Evolutionary conservation across 2,888 invertebrate genomes (phyloP), one percentile per base, ranked within the genome.

Genomic region (Ophioninae sp.): DNA sequence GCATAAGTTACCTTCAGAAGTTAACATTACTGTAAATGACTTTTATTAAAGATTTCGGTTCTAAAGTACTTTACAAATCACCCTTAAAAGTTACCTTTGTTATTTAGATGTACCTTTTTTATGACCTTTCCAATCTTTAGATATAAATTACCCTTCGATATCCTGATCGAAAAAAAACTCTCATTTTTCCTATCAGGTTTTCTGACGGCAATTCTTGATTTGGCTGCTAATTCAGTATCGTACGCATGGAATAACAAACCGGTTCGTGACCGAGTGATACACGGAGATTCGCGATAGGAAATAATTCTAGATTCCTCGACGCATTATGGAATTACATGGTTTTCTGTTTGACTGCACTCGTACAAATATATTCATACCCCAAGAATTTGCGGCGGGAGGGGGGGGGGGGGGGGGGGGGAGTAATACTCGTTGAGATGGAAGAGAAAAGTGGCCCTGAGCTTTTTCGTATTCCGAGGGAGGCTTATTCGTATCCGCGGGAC

Each of bases 401-500:
- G 3, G 30, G 30, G 30, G 30, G 30, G 30, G 3, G 30, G 30
- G 59, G 59, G 57, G 57, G 50, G 37, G 64, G 70, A 70, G 37
- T 62, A 70, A 79, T 57, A 65, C 72, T 44, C 39, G 57, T 20
- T 50, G 65, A 79, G 65, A 70, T 59, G 72, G 44, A 23, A 72
- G 23, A 72, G 72, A 79, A 72, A 79, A 79, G 72, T 72, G 41
- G 65, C 56, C 72, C 7, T 20, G 44, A 72, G 65, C 65, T 79
- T 65, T 30, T 85, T 84, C 83, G 81, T 85, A 83, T 83, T 81
- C 84, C 78, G 79, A 81, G 83, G 82, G 82, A 86, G 83, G 68
- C 69, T 79, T 82, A 85, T 85, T 86, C 79, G 85, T 87, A 86
- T 87, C 85, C 84, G 84, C 72, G 73, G 61, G 39, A 79, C 85